Evolutionary conservation across 1,140 invertebrate genomes (phyloP).

Genomic region (Drosophila nannoptera): DNA sequence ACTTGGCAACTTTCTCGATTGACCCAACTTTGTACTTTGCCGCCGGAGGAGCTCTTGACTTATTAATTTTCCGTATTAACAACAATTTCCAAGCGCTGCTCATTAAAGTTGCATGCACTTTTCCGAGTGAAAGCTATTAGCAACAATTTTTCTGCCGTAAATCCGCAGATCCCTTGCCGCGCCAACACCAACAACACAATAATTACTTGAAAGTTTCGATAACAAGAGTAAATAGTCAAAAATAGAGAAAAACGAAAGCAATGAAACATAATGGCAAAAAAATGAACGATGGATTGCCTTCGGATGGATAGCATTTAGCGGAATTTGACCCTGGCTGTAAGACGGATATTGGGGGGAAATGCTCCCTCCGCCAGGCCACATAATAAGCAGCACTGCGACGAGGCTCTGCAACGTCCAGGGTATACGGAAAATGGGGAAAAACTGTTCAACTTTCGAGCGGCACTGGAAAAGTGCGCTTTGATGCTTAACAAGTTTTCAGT

Average conservation of each 20-base stretch:
- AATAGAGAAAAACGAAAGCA: constrained; percentile 14
- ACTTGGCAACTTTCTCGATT: constrained; percentile 21
- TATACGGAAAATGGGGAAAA: not conserved
- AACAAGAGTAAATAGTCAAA: constrained; percentile 19
- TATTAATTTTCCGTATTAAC: constrained; percentile 71
- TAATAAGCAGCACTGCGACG: too few species aligned
- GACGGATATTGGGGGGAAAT: too few species aligned
- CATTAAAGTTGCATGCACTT: constrained; percentile 67
- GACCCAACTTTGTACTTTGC: constrained; percentile 51
- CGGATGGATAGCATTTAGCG: too few species aligned
- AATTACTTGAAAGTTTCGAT: constrained; percentile 53
- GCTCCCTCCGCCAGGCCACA: too few species aligned
- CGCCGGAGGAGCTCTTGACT: constrained; percentile 60
- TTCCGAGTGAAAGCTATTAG: constrained; percentile 33
- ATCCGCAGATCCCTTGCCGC: constrained; percentile 12
- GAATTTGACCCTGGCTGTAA: too few species aligned
- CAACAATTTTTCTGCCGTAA: constrained; percentile 55
- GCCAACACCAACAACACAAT: constrained; percentile 36
- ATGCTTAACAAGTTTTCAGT: constrained; percentile 58
- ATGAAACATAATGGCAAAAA: not conserved
- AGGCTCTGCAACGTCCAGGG: not conserved
- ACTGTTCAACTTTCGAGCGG: constrained; percentile 17
- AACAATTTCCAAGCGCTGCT: constrained; percentile 49
- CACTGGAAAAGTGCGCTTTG: constrained; percentile 51
- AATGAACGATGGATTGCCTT: not conserved